Conservation (phyloP, 2,113 vertebrate species). For the Nipponia nippon region DNA sequence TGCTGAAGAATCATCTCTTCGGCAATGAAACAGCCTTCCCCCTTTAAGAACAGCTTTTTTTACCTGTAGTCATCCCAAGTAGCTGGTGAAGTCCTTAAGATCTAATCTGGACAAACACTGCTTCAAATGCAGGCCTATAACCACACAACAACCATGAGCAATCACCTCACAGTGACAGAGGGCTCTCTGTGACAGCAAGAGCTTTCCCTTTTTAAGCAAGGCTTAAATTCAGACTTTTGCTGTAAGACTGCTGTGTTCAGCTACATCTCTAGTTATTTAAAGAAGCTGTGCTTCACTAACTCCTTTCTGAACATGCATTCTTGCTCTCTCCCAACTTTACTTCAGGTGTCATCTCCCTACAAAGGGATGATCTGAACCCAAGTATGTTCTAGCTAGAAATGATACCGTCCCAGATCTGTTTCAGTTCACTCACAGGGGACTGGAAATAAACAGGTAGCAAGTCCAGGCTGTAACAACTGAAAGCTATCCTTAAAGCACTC, state of each 20-base stretch:
- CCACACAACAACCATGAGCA: neutral
- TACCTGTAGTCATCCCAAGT: neutral
- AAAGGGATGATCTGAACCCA: neutral
- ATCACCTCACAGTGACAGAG: neutral
- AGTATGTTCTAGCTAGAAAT: neutral
- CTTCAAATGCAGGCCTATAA: neutral
- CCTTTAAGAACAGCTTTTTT: neutral
- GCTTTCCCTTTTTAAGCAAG: neutral
- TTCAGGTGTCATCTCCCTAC: neutral
- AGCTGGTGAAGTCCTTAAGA: neutral
- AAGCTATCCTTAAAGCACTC: neutral
- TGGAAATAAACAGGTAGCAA: neutral
- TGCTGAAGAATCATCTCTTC: neutral
- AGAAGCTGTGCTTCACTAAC: neutral
- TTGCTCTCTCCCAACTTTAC: neutral
- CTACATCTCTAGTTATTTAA: neutral
- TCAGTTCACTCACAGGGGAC: neutral
- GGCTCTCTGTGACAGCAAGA: neutral
- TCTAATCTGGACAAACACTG: neutral
- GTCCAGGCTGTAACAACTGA: neutral
- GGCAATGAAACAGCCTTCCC: neutral
- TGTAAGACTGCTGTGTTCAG: neutral
- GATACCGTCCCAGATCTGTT: neutral
- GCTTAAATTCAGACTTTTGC: neutral
- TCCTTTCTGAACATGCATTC: neutral